A percentile compares a stretch with the other conserved stretches of the same genome.
These are phyloP conservation scores for Stegodyphus dumicola DNA, from an alignment of 1,140 invertebrate species.

Conservation along the genomic window DNA sequence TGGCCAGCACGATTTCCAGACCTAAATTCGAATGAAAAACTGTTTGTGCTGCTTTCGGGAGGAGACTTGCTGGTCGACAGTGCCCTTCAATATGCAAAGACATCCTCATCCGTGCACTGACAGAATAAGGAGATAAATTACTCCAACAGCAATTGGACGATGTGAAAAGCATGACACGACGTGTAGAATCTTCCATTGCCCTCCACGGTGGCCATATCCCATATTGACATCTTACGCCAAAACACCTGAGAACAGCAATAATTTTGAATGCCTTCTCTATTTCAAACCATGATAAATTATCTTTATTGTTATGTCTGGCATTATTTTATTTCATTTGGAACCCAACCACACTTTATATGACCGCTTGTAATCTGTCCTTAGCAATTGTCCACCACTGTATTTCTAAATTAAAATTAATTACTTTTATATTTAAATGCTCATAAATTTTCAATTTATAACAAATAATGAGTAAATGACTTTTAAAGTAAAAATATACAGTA, in stretches of 20 bases:
- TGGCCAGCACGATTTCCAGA: background rate
- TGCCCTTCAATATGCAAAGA: background rate
- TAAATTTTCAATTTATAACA: too few relatives aligned
- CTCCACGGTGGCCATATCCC: background rate
- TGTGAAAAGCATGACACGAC: too few relatives aligned
- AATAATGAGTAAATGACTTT: too few relatives aligned
- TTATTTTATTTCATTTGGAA: background rate
- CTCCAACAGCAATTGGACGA: background rate
- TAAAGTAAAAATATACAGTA: too few relatives aligned
- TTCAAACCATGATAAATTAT: background rate
- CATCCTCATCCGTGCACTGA: background rate
- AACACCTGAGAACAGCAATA: background rate
- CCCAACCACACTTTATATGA: background rate
- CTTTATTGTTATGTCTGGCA: background rate
- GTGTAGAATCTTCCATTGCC: background rate
- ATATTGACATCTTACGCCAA: background rate
- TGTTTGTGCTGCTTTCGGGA: background rate
- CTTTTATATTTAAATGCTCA: too few relatives aligned
- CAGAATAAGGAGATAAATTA: too few relatives aligned
- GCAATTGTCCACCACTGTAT: too few relatives aligned
- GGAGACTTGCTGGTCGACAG: background rate
- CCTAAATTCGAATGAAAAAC: slow-evolving; percentile 7
- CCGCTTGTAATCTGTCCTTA: too few relatives aligned
- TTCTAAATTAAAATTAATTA: too few relatives aligned
- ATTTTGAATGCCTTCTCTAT: background rate